phyloP scores from a whole-genome alignment of 2,113 vertebrate genomes.

The Pterocles burchelli region DNA sequence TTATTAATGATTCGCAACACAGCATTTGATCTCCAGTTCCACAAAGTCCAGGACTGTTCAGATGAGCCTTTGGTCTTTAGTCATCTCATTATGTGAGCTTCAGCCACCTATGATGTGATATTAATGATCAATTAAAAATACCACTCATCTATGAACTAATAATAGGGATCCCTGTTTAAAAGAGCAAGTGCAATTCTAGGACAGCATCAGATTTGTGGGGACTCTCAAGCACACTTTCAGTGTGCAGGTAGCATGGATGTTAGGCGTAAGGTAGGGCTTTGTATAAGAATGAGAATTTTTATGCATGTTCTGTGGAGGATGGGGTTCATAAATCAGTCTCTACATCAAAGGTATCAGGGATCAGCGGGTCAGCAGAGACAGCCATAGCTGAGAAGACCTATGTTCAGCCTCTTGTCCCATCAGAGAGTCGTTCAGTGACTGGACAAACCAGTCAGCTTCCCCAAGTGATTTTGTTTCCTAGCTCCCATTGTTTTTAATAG shows the following conservation, averaged over 20 bases:
- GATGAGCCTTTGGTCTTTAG: not conserved
- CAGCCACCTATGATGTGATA: not conserved
- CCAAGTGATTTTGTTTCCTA: not conserved
- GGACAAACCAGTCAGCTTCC: not conserved
- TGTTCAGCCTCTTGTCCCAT: not conserved
- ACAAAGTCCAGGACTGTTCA: not conserved
- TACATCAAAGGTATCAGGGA: not conserved
- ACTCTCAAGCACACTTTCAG: not conserved
- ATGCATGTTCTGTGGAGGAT: not conserved
- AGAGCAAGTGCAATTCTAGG: not conserved
- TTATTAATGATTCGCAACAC: not conserved
- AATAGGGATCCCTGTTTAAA: not conserved
- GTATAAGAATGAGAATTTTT: not conserved
- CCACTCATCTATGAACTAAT: not conserved
- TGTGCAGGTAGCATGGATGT: not conserved
- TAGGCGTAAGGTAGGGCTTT: not conserved
- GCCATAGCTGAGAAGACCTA: not conserved
- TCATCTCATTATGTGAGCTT: not conserved
- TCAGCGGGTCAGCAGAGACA: not conserved
- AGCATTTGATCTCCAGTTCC: not conserved
- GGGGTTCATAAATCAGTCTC: not conserved
- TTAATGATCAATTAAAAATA: not conserved
- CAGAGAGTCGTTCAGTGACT: not conserved
- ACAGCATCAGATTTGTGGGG: not conserved
- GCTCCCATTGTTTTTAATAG: not conserved